Evolutionary conservation across 2,888 invertebrate species (phyloP), one percentile per base, ranked within the genome.

Genomic region (Drosophila tanythrix): DNA sequence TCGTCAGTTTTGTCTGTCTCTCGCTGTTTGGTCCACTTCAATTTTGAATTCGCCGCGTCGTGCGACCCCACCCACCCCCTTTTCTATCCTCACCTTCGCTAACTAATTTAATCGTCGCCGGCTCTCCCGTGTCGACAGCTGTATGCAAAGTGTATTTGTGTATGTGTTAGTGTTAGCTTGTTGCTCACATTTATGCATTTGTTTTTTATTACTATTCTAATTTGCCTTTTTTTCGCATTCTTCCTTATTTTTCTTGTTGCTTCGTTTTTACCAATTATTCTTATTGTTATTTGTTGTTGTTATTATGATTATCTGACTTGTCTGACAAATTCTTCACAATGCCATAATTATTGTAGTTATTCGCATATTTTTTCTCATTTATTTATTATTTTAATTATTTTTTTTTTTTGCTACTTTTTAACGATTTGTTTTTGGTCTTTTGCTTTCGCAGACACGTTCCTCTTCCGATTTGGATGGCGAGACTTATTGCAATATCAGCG

Each of bases 401-500:
- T 53, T 52, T 48, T 31, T n/a, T 59, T 50, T 53, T 71, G 68
- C 57, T 67, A 38, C 61, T 72, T 76, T 66, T 73, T 76, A 65
- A 74, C 74, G 66, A 71, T 68, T 74, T 74, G 52, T 68, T 76
- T 70, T 68, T 65, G 11, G 56, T 65, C 60, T 50, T 70, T 73
- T 67, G 74, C 71, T 75, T 63, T 79, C 74, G 56, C 83, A 91
- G 91, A 84, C 88, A 81, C 90, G 91, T 87, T 84, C 84, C 78
- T 90, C 91, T 77, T 91, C 89, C 78, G 91, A 91, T 78, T 76
- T 79, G 80, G 89, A 90, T 38, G 79, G 86, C 73, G 87, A 89
- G 74, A 90, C 82, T 74, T 91, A 91, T 75, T 90, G 92, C 77
- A 92, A 88, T 77, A 92, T 92, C 66, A 92, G 91, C 64, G 92